Evolutionary conservation across 1,140 invertebrate genomes (phyloP), one percentile per base, ranked within the genome.

Genomic region (Conus ventricosus): DNA sequence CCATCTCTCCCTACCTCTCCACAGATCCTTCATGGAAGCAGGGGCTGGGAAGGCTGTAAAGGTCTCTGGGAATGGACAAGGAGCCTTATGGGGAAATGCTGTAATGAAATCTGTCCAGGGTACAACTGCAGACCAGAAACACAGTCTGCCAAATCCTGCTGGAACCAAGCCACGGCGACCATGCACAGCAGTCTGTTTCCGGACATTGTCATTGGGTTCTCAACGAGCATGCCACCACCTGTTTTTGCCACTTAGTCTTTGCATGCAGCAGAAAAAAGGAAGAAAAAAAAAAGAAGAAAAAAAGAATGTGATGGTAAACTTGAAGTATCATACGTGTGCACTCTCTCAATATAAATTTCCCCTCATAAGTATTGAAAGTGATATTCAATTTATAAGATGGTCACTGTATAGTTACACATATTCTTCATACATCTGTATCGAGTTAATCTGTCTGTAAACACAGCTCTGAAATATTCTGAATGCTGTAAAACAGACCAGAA

Each of bases 221-320:
- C 85, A 25, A 87, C 85, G 10, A 87, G 85, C 75, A 87, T 87
- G 85, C 85, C 75, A 27, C 85, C 85, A 55, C 71, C 54, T 55
- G 85, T 87, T 4, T 87, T 55, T 57, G 75, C 85, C 25, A 80
- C 85, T 20, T 87, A 80, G 53, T 39, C 23, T 8, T 60, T 4
- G 7, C 8, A 84, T 54, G 23, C 81, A 55, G 76, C 54, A 83
- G 53, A 83, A 55, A 39, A 10, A n/a, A 78, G 23, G 39, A 39
- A 39, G n/a, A n/a, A n/a, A n/a, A 39, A 39, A 39, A 39, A 39
- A 39, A 39, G 39, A 39, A 39, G n/a, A 39, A 39, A 39, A 39
- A 39, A 39, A 39, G 39, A 39, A 39, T 39, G 39, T 39, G 39
- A 39, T 39, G 3, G 39, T 39, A 39, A 39, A 39, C 39, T 39